These are phyloP conservation scores for Eristalis pertinax DNA, from an alignment of 2,888 invertebrate genomes.

Conservation along the genomic window DNA sequence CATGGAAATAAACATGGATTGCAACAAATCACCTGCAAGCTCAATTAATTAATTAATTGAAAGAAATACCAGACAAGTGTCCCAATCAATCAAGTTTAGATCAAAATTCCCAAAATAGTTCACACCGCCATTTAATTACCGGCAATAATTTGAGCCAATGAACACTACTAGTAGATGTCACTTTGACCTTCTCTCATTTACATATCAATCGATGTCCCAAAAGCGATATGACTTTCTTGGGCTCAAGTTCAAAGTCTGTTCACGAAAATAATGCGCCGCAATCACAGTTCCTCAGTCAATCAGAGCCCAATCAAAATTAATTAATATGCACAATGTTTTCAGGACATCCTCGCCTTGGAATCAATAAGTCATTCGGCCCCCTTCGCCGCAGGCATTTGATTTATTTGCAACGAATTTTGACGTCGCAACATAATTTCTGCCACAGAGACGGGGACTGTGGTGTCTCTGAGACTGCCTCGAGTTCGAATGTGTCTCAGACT, in stretches of 20 bases:
- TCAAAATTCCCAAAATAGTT: neutral
- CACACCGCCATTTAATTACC: neutral
- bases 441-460: slow-evolving; percentile 23
- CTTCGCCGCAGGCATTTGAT: slow-evolving; percentile 50
- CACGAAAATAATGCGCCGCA: neutral
- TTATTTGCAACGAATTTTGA: slow-evolving; percentile 61
- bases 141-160: neutral
- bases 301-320: slow-evolving; percentile 47
- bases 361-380: slow-evolving; percentile 23
- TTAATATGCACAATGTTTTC: slow-evolving; percentile 52
- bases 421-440: slow-evolving; percentile 47
- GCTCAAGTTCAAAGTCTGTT: slow-evolving; percentile 31
- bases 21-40: too few species aligned
- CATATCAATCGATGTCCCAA: neutral
- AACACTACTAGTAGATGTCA: neutral
- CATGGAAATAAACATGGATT: too few species aligned
- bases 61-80: too few species aligned
- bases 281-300: slow-evolving; percentile 36
- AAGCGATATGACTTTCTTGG: neutral
- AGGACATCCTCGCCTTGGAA: slow-evolving; percentile 68
- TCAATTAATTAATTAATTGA: too few species aligned
- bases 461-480: slow-evolving; percentile 19
- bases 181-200: neutral
- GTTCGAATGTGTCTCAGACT: slow-evolving; percentile 44
- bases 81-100: neutral